These are phyloP conservation scores for Tromatobia lineatoria DNA, from an alignment of 2,888 invertebrate genomes.

Conservation along the genomic window DNA sequence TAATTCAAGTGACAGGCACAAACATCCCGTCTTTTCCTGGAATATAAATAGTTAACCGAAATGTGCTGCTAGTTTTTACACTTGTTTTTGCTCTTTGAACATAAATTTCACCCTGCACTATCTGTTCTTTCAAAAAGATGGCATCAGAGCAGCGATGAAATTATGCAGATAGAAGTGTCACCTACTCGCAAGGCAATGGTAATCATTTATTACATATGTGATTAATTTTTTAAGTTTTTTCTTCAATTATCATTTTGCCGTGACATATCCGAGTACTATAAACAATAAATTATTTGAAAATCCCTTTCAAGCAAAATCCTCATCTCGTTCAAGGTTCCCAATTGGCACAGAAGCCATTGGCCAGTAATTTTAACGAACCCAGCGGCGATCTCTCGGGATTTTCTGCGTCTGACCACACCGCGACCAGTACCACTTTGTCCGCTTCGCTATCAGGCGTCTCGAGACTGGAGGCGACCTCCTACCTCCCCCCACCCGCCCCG, in stretches of 20 bases:
- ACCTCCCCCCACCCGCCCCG: slow-evolving; percentile 4
- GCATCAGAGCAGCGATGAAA: too few species aligned
- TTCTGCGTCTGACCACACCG: slow-evolving; percentile 49
- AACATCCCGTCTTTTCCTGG: background rate
- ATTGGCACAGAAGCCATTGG: background rate
- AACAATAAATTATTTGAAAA: background rate
- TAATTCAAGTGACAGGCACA: slow-evolving; percentile 21
- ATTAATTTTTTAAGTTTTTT: background rate
- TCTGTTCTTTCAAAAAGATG: too few species aligned
- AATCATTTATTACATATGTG: background rate
- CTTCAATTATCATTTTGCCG: background rate
- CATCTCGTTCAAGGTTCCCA: background rate
- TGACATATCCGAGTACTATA: background rate
- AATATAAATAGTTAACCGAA: slow-evolving; percentile 37
- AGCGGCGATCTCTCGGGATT: slow-evolving; percentile 29
- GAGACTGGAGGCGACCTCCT: background rate
- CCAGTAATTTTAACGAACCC: slow-evolving; percentile 8
- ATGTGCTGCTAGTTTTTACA: background rate
- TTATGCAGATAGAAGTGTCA: too few species aligned
- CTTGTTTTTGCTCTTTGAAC: background rate
- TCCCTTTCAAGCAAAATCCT: background rate
- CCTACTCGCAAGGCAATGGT: too few species aligned
- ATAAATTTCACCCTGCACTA: background rate
- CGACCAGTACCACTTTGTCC: slow-evolving; percentile 46
- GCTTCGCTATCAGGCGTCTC: slow-evolving; percentile 15